Conservation (phyloP, 2,888 invertebrate genomes). For the Eurytoma adleriae region DNA sequence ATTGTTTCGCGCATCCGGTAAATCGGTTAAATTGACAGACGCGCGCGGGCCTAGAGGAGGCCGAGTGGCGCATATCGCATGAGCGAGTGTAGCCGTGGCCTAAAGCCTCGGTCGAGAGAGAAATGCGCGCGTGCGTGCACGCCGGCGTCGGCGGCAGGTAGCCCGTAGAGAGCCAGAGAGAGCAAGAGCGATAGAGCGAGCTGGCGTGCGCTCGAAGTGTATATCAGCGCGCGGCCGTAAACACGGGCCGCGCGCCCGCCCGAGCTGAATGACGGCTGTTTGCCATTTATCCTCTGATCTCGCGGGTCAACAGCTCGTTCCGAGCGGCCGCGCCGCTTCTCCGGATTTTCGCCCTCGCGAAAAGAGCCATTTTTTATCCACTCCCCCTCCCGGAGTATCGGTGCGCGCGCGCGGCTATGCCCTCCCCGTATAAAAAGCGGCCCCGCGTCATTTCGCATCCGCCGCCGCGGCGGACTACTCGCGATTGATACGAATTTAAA, state of each 20-base stretch:
- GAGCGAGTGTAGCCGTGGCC: conserved; percentile 15
- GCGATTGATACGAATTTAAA: conserved; percentile 54
- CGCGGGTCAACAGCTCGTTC: conserved; percentile 54
- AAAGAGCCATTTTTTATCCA: conserved; percentile 2
- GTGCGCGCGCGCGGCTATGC: background rate
- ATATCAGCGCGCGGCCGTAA: conserved; percentile 28
- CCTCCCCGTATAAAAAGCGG: background rate
- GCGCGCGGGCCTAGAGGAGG: background rate
- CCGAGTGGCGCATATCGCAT: conserved; percentile 7
- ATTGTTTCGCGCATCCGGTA: conserved; percentile 16
- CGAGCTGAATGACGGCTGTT: conserved; percentile 58
- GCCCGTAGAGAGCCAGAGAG: background rate
- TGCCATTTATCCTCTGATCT: conserved; percentile 60
- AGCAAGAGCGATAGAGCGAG: background rate
- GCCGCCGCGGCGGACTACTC: background rate
- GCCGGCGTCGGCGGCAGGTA: background rate
- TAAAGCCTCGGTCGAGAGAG: conserved; percentile 15
- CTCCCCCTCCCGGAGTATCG: too few relatives aligned
- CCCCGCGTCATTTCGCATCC: conserved; percentile 41
- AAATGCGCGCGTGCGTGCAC: conserved; percentile 6
- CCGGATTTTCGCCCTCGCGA: conserved; percentile 19
- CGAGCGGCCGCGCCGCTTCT: conserved; percentile 11
- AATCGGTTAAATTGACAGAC: conserved; percentile 41
- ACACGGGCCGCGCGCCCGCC: conserved; percentile 11
- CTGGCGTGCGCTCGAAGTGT: conserved; percentile 30